Evolutionary conservation across 2,797 vertebrate genomes (phyloP), one percentile per base, ranked within the genome.

Genomic region (Pseudochromis fuscus): DNA sequence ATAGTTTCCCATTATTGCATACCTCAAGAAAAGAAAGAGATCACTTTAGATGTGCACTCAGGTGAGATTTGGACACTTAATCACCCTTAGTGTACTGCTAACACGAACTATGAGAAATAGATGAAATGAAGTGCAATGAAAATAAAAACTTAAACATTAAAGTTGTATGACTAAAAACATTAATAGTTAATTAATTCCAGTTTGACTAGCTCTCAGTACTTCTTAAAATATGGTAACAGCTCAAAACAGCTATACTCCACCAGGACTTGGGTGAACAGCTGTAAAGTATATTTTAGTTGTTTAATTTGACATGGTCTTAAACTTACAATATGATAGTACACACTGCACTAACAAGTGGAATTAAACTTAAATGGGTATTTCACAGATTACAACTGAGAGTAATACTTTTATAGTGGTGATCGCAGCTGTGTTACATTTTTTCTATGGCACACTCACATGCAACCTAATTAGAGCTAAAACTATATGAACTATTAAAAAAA

Each of bases 1-100:
- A n/a, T n/a, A 15, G 50, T 69, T 81, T 67, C 55, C 55, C 21
- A 7, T 79, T 67, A 75, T 65, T 53, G 51, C 58, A 61, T 28
- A 66, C 24, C 38, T 67, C 33, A 61, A 58, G 61, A 60, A 80
- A 53, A 23, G 9, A 15, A 7, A 38, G 45, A 1, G 16, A 62
- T 59, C 10, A 4, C 48, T 66, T 23, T 35, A 4, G 16, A 42
- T 66, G 58, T 67, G 79, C 40, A 21, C 19, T 58, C 44, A 8
- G 25, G 37, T 57, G 5, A n/a, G 31, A 71, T 68, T 64, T 48
- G 23, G 51, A 59, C 2, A 25, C 37, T 58, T 64, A 37, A 72
- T 76, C 57, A 40, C 45, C 38, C 10, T 7, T 27, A n/a, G 6
- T 50, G 27, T 28, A 1, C 6, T 27, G 42, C 9, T 18, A 2